Percentiles rank a stretch among this genome's conserved stretches.
phyloP scores from a whole-genome alignment of 2,888 invertebrate genomes.

The Agrilus mali region DNA sequence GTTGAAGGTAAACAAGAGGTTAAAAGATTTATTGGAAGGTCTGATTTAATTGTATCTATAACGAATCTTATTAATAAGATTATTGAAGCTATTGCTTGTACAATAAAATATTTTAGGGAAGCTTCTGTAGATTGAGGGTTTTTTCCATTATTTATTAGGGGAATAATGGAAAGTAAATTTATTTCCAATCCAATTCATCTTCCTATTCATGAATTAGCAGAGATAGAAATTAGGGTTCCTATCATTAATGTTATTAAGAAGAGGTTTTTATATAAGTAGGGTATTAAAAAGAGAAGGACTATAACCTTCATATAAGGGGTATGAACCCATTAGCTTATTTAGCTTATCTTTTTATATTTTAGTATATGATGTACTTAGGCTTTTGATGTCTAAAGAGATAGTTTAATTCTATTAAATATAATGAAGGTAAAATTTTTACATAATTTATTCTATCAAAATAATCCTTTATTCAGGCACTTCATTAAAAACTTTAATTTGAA shows the following conservation, averaged over 20 bases:
- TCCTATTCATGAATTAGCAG: conserved; percentile 34
- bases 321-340: conserved; percentile 38
- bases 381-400: conserved; percentile 48
- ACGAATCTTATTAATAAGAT: conserved; percentile 38
- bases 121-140: conserved; percentile 41
- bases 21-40: too few relatives aligned
- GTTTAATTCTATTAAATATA: conserved; percentile 49
- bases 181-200: conserved; percentile 52
- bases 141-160: conserved; percentile 39
- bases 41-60: too few relatives aligned
- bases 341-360: conserved; percentile 49
- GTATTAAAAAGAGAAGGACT: conserved; percentile 42
- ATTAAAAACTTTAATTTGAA: conserved; percentile 14
- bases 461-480: conserved; percentile 42
- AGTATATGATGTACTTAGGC: conserved; percentile 48
- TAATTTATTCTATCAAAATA: conserved; percentile 50
- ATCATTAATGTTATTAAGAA: conserved; percentile 39
- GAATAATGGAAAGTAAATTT: conserved; percentile 48
- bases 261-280: conserved; percentile 37
- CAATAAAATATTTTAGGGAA: conserved; percentile 48
- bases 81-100: conserved; percentile 44
- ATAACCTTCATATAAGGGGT: too few relatives aligned
- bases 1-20: too few relatives aligned
- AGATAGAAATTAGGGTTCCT: conserved; percentile 38
- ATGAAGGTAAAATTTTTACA: conserved; percentile 32